Percentiles rank a stretch among this genome's conserved stretches.
Conservation (phyloP, 2,888 invertebrate genomes). For the Agrochola macilenta region DNA sequence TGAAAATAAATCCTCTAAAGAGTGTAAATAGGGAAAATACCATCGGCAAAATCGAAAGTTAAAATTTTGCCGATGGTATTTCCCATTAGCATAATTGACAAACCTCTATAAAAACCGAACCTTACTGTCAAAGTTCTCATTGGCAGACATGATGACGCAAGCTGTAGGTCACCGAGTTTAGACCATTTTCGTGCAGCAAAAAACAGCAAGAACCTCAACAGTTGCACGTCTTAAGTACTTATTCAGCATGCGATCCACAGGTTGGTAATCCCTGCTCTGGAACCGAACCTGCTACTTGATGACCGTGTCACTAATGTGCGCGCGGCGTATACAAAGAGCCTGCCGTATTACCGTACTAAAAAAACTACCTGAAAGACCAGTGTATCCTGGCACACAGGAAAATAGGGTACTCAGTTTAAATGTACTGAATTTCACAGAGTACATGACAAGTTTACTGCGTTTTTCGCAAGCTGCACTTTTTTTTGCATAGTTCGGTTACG, state of each 20-base stretch:
- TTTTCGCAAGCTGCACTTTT: neutral
- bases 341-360: constrained; percentile 27
- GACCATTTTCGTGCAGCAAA: neutral
- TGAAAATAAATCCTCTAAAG: too few relatives aligned
- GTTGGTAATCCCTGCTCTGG: constrained; percentile 28
- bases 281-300: constrained; percentile 52
- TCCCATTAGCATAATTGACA: too few relatives aligned
- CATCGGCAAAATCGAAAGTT: too few relatives aligned
- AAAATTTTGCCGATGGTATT: too few relatives aligned
- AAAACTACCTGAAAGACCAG: constrained; percentile 33
- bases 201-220: neutral
- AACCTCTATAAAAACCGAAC: too few relatives aligned
- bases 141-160: too few relatives aligned
- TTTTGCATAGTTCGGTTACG: neutral
- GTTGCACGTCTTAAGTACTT: neutral
- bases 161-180: neutral
- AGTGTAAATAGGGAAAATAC: too few relatives aligned
- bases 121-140: neutral
- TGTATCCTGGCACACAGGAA: constrained; percentile 9
- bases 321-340: constrained; percentile 58
- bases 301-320: constrained; percentile 51
- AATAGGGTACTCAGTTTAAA: neutral
- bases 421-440: neutral
- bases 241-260: neutral
- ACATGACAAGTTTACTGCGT: neutral